Conservation (phyloP, 1,140 invertebrate genomes). For the Plectrocnemia conspersa region DNA sequence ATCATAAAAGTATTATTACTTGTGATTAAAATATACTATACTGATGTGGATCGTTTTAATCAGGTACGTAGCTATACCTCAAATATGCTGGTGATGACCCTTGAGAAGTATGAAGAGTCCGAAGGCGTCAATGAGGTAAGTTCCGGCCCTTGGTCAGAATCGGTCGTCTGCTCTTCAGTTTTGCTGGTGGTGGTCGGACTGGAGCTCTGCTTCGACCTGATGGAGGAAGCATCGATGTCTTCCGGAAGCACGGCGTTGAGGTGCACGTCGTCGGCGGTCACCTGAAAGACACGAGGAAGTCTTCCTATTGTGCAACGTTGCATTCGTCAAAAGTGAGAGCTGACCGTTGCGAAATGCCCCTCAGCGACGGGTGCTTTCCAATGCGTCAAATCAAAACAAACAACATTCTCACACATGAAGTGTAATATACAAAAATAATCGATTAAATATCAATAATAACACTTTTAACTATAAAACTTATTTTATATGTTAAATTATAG, state of each 20-base stretch:
- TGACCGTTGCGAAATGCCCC: not conserved
- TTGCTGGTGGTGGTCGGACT: not conserved
- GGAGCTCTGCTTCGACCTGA: not conserved
- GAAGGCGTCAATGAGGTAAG: not conserved
- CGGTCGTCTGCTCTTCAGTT: constrained; percentile 10
- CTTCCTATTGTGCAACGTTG: not conserved
- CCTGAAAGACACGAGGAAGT: constrained; percentile 13
- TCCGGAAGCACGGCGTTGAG: constrained; percentile 29
- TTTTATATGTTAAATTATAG: not conserved
- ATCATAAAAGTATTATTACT: constrained; percentile 1
- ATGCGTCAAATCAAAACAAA: not conserved
- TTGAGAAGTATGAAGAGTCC: constrained; percentile 27
- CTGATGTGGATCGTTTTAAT: not conserved
- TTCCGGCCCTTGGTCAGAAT: not conserved
- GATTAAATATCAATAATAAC: not conserved
- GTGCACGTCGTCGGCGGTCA: constrained; percentile 27
- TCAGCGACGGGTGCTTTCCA: too few species aligned
- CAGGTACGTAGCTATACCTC: constrained; percentile 19
- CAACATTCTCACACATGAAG: not conserved
- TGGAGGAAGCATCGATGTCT: constrained; percentile 2
- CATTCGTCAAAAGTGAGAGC: not conserved
- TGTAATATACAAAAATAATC: not conserved
- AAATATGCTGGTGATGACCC: constrained; percentile 32
- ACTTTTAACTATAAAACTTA: not conserved
- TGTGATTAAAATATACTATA: not conserved